phyloP scores from a whole-genome alignment of 2,888 invertebrate genomes.

The Heliconius ethilla region DNA sequence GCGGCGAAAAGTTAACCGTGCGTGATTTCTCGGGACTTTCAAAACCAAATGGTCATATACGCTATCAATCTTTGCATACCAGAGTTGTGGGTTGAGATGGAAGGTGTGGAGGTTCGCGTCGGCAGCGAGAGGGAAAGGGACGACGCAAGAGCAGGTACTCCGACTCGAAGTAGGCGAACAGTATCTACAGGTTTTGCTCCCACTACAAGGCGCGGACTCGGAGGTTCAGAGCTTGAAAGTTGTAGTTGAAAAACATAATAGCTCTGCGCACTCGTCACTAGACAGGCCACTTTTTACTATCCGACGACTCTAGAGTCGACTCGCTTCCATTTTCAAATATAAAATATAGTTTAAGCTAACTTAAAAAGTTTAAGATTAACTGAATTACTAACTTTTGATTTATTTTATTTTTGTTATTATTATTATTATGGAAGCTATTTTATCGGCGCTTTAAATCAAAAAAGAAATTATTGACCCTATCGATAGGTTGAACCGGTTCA shows the following conservation, averaged over 20 bases:
- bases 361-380: slow-evolving; percentile 8
- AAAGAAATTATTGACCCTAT: slow-evolving; percentile 52
- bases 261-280: slow-evolving; percentile 60
- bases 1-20: slow-evolving; percentile 80
- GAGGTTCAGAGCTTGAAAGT: slow-evolving; percentile 73
- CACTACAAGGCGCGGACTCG: slow-evolving; percentile 79
- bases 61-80: slow-evolving; percentile 83
- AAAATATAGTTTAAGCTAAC: slow-evolving; percentile 9
- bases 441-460: slow-evolving; percentile 36
- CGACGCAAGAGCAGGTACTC: slow-evolving; percentile 70
- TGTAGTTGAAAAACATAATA: slow-evolving; percentile 65
- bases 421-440: slow-evolving; percentile 26
- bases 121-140: slow-evolving; percentile 71
- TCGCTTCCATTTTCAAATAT: slow-evolving; percentile 29
- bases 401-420: slow-evolving; percentile 27
- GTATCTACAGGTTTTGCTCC: slow-evolving; percentile 82
- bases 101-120: slow-evolving; percentile 56
- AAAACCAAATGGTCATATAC: slow-evolving; percentile 82
- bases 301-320: slow-evolving; percentile 35
- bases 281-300: slow-evolving; percentile 48
- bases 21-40: slow-evolving; percentile 81
- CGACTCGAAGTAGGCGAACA: slow-evolving; percentile 75
- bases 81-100: slow-evolving; percentile 77
- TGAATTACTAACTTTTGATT: slow-evolving; percentile 13
- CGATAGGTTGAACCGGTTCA: slow-evolving; percentile 70